phyloP scores from a whole-genome alignment of 2,113 vertebrate species.

The Colistium nudipinnis region DNA sequence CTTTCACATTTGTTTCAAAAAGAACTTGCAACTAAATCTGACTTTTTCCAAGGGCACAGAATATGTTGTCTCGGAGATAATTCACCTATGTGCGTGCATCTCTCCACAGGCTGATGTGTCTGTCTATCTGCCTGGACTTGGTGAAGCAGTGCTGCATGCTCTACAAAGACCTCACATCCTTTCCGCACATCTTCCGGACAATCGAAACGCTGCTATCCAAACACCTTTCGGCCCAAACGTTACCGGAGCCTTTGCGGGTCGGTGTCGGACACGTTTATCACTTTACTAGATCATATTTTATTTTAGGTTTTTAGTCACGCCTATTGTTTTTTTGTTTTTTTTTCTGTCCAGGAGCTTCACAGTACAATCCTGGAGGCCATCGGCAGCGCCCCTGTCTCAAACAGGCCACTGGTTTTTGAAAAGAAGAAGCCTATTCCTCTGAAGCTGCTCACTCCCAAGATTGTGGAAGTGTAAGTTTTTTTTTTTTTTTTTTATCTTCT shows the following conservation, averaged over 20 bases:
- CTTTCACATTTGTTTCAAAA: no score
- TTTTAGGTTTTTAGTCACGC: background rate
- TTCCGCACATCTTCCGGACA: conserved; percentile 82
- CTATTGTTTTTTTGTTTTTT: conserved; percentile 25
- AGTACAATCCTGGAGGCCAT: conserved; percentile 78
- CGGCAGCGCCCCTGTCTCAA: conserved; percentile 56
- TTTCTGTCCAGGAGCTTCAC: conserved; percentile 85
- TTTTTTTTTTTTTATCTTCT: no score
- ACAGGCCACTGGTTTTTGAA: conserved; percentile 83
- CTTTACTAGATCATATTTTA: background rate
- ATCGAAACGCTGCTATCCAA: conserved; percentile 81
- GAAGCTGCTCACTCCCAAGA: conserved; percentile 90
- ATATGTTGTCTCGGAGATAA: background rate
- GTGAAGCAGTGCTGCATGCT: conserved; percentile 81
- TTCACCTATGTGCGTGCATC: background rate
- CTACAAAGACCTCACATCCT: conserved; percentile 84
- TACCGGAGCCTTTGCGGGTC: conserved; percentile 86
- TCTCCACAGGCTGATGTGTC: conserved; percentile 84
- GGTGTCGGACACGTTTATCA: conserved; percentile 6
- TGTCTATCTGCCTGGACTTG: conserved; percentile 86
- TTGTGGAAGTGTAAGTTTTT: conserved; percentile 90
- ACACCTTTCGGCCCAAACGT: conserved; percentile 70
- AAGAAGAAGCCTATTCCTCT: conserved; percentile 92
- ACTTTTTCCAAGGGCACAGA: no score
- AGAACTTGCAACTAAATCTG: no score